These are phyloP conservation scores for Aphyosemion australe DNA, from an alignment of 2,113 vertebrate genomes.

Conservation along the genomic window DNA sequence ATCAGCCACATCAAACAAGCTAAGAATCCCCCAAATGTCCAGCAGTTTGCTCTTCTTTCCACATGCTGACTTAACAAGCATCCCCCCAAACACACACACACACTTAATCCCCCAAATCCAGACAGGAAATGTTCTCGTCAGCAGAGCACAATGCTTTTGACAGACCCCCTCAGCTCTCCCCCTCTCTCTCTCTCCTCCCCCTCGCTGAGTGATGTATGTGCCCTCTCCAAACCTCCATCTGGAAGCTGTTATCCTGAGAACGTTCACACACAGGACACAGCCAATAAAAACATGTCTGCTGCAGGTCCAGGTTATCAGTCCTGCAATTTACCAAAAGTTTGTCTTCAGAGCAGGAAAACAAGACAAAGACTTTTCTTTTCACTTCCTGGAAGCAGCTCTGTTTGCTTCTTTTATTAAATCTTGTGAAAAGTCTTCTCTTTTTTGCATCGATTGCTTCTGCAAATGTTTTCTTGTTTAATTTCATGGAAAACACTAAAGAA, in stretches of 20 bases:
- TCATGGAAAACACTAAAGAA: background rate
- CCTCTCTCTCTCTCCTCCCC: conserved; percentile 20
- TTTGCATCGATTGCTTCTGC: background rate
- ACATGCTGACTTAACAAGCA: conserved; percentile 40
- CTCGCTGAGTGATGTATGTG: conserved; percentile 52
- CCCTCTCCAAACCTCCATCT: conserved; percentile 65
- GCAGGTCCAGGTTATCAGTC: conserved; percentile 36
- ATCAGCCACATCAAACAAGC: conserved; percentile 13
- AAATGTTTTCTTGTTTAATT: conserved; percentile 16
- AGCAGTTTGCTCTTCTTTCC: conserved; percentile 13
- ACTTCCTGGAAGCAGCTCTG: conserved; percentile 11
- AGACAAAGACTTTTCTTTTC: conserved; percentile 19
- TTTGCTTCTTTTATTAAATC: conserved; percentile 18
- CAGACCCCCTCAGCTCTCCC: conserved; percentile 56
- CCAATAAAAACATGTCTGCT: conserved; percentile 58
- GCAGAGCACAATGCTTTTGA: conserved; percentile 71
- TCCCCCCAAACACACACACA: conserved; percentile 26
- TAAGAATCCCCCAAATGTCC: conserved; percentile 12
- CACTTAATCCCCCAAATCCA: conserved; percentile 67
- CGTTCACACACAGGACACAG: conserved; percentile 47
- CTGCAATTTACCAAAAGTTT: background rate
- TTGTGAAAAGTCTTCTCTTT: background rate
- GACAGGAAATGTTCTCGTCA: conserved; percentile 76
- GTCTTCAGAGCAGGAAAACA: conserved; percentile 4
- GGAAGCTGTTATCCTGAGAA: conserved; percentile 71